These are phyloP conservation scores for Prunella himalayana DNA, from an alignment of 2,113 vertebrate species.

Conservation along the genomic window DNA sequence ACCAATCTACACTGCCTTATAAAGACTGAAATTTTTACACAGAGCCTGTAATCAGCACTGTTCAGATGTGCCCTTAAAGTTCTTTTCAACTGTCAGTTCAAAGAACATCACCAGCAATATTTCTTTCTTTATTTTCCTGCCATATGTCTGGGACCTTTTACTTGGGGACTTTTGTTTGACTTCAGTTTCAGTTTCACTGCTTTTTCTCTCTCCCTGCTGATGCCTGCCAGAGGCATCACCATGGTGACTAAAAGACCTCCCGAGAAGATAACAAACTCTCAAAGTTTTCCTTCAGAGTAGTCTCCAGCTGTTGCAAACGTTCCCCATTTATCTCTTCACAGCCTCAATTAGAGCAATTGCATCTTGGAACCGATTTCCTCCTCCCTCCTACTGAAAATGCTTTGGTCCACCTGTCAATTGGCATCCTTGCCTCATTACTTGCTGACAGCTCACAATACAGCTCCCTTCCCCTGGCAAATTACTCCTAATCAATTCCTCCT, in stretches of 20 bases:
- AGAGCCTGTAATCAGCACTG: neutral
- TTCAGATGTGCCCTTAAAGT: neutral
- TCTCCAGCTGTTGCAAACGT: slow-evolving; percentile 64
- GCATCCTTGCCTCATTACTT: slow-evolving; percentile 76
- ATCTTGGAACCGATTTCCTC: slow-evolving; percentile 58
- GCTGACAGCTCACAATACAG: slow-evolving; percentile 68
- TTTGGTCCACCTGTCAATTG: slow-evolving; percentile 77
- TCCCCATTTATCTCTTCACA: slow-evolving; percentile 65
- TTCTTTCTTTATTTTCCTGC: neutral
- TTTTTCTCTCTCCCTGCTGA: neutral
- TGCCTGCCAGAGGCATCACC: slow-evolving; percentile 44
- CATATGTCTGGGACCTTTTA: neutral
- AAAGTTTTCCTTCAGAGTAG: slow-evolving; percentile 56
- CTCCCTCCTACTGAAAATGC: slow-evolving; percentile 55
- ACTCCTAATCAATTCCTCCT: slow-evolving; percentile 74
- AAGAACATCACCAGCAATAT: neutral
- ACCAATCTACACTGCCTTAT: neutral
- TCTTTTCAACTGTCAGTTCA: neutral
- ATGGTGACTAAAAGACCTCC: slow-evolving; percentile 61
- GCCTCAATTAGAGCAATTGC: slow-evolving; percentile 68
- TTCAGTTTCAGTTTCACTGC: neutral
- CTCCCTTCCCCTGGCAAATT: slow-evolving; percentile 68
- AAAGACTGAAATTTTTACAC: neutral
- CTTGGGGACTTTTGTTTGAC: neutral
- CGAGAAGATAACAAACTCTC: slow-evolving; percentile 63